Evolutionary conservation across 2,113 vertebrate genomes (phyloP).

Genomic region (Thermophis baileyi): DNA sequence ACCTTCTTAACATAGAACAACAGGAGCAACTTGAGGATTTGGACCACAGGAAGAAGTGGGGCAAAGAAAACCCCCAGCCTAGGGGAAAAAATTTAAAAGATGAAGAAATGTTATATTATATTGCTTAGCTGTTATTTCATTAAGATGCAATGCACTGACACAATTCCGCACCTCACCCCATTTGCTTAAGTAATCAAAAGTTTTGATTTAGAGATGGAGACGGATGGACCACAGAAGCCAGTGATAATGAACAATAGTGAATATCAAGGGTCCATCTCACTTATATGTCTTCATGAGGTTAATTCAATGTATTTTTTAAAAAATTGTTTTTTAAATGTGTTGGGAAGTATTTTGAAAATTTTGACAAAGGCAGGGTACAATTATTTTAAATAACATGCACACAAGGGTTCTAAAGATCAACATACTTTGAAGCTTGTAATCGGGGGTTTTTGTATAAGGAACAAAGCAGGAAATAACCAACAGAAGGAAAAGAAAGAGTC

Average conservation of each 20-base stretch:
- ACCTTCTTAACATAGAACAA: slow-evolving; percentile 94
- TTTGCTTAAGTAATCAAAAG: neutral
- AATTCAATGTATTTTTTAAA: neutral
- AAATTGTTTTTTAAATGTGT: neutral
- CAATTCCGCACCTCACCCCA: neutral
- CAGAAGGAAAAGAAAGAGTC: neutral
- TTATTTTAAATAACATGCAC: neutral
- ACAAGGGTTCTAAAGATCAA: neutral
- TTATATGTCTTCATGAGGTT: neutral
- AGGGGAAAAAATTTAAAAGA: neutral
- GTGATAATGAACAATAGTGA: neutral
- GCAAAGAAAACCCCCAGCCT: slow-evolving; percentile 88
- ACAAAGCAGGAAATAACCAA: neutral
- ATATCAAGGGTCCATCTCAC: neutral
- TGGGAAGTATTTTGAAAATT: neutral
- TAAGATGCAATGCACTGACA: neutral
- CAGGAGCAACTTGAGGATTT: slow-evolving; percentile 83
- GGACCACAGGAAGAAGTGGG: slow-evolving; percentile 81
- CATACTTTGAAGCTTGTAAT: neutral
- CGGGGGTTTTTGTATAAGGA: neutral
- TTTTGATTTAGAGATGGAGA: neutral
- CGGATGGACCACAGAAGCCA: neutral
- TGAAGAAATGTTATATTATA: rapidly evolving
- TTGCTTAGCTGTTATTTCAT: neutral
- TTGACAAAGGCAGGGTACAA: neutral